These are phyloP conservation scores for Protosalanx chinensis DNA, from an alignment of 2,797 vertebrate genomes.

Conservation along the genomic window DNA sequence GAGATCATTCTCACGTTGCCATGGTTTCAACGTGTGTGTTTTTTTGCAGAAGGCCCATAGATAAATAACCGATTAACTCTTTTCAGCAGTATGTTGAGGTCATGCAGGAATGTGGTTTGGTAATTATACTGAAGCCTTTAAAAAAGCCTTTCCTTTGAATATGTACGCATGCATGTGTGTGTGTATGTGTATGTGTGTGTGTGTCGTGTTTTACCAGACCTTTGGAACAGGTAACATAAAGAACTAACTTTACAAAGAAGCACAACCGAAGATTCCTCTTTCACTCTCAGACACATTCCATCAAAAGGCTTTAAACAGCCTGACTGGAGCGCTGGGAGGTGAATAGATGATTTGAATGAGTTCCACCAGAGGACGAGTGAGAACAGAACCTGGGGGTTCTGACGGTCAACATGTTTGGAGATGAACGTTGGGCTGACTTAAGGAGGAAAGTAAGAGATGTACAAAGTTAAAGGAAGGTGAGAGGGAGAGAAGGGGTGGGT, in stretches of 20 bases:
- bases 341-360: neutral
- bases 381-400: neutral
- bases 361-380: neutral
- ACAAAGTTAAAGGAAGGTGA: slow-evolving; percentile 28
- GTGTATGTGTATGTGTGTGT: neutral
- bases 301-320: neutral
- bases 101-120: neutral
- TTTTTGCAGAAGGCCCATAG: neutral
- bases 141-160: neutral
- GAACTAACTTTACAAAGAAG: neutral
- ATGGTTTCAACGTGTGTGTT: neutral
- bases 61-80: neutral
- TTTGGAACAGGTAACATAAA: neutral
- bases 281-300: neutral
- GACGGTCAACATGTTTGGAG: neutral
- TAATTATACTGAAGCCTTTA: neutral
- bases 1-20: neutral
- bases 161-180: neutral
- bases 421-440: too few relatives aligned
- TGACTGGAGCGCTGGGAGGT: neutral
- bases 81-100: neutral
- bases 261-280: neutral
- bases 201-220: slow-evolving; percentile 49
- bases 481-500: slow-evolving; percentile 15
- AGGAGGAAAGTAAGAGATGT: too few relatives aligned